Conservation (phyloP, 1,140 invertebrate genomes). For the Camponotus floridanus region DNA sequence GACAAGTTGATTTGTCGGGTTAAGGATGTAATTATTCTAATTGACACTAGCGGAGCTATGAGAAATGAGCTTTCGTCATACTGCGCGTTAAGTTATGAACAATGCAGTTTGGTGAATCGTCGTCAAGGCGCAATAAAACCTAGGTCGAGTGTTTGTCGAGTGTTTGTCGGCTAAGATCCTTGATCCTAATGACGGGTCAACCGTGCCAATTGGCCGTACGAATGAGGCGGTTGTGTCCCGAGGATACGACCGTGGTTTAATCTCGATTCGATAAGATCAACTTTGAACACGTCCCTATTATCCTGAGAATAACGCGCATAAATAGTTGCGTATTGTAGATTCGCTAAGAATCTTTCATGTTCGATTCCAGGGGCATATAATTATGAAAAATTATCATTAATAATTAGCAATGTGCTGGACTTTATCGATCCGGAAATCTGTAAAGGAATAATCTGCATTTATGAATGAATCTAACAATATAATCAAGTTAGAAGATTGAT, state of each 20-base stretch:
- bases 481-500: not conserved
- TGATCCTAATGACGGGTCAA: slow-evolving; percentile 84
- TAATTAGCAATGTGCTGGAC: not conserved
- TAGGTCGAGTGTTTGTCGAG: slow-evolving; percentile 61
- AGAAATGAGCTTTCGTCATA: slow-evolving; percentile 13
- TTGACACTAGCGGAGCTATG: not conserved
- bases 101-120: slow-evolving; percentile 32
- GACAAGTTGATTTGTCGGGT: slow-evolving; percentile 1
- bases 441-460: not conserved
- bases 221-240: slow-evolving; percentile 64
- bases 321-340: not conserved
- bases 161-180: slow-evolving; percentile 74
- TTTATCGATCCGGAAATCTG: not conserved
- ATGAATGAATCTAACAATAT: not conserved
- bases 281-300: slow-evolving; percentile 38
- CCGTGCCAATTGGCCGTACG: slow-evolving; percentile 79
- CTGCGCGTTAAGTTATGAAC: not conserved
- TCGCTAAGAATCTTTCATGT: not conserved
- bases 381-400: not conserved
- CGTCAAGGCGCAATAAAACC: slow-evolving; percentile 67
- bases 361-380: not conserved
- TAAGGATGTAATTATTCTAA: slow-evolving; percentile 40
- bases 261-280: slow-evolving; percentile 55
- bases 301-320: not conserved
- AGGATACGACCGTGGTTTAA: slow-evolving; percentile 55